A percentile compares a stretch with the other conserved stretches of the same genome.
Conservation (phyloP, 37 sponge, comb jelly and placozoan species). For the Oopsacas minuta region DNA sequence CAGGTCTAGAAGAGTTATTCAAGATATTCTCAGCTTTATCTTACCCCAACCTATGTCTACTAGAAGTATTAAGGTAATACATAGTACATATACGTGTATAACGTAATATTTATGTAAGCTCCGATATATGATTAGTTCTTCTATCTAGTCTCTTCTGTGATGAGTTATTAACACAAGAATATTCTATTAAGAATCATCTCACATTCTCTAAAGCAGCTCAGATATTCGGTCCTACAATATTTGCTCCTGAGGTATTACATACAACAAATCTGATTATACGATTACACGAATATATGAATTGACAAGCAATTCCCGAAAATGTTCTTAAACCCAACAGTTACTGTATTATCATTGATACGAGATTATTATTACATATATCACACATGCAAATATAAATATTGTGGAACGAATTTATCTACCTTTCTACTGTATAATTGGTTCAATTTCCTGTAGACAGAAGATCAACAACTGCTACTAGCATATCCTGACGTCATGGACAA, state of each 20-base stretch:
- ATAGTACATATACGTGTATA: too few relatives aligned
- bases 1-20: neutral
- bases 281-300: too few relatives aligned
- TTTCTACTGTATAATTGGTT: neutral
- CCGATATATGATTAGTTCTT: neutral
- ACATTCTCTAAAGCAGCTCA: neutral
- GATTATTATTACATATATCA: too few relatives aligned
- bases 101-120: neutral
- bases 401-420: too few relatives aligned
- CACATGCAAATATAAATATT: too few relatives aligned
- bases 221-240: conserved; percentile 4
- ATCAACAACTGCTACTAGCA: neutral
- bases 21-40: neutral
- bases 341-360: too few relatives aligned
- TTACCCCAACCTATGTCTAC: conserved; percentile 4
- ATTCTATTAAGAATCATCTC: conserved; percentile 6
- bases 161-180: neutral
- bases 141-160: conserved; percentile 11
- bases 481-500: conserved; percentile 5
- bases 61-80: conserved; percentile 8
- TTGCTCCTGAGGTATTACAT: neutral
- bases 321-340: too few relatives aligned
- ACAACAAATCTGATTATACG: too few relatives aligned
- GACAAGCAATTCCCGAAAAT: too few relatives aligned
- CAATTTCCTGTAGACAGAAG: neutral